Base-by-base conservation (phyloP, 2,888 invertebrate species). In the Anoplius nigerrimus region DNA sequence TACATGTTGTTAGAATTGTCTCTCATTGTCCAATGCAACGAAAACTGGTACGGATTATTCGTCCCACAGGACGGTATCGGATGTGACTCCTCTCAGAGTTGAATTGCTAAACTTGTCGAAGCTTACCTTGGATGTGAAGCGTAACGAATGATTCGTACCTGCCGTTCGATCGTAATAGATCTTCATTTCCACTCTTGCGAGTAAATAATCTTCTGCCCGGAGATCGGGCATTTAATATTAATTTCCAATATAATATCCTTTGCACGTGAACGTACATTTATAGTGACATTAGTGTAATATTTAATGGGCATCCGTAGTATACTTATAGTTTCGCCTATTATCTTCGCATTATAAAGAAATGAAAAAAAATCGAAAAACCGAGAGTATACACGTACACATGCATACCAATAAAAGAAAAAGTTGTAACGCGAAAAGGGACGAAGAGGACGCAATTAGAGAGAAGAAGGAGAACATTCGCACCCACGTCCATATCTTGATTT, bases 241-340 rank as follows among this genome's bases (percentile, higher is more conserved):
- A 79, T 74, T 74, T 34, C 73, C 56, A 79, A 75, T 72, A 69
- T 72, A 76, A 74, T 71, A 75, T 75, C 73, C 73, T 81, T 78
- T 82, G 81, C 78, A 82, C 79, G 76, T 70, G 76, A 72, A 74
- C 34, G 75, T 75, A 82, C 71, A 79, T 77, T 85, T 81, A 74
- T 83, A 80, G 80, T 69, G 70, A 78, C 74, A 78, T 76, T 78
- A 79, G 76, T 76, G 71, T 83, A 82, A 82, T 80, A 82, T 83
- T 81, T 76, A 82, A 80, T 80, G 75, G 75, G 78, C 77, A 79
- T 76, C 69, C 79, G 78, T 83, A 79, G 77, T 83, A 80, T 80
- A 81, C 66, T 79, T 78, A 72, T 76, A 76, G 74, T 79, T 79
- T 78, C 74, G 74, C 79, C 75, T 73, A 75, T 72, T 74, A 74